Percentiles rank a stretch among this genome's conserved stretches.
phyloP scores from a whole-genome alignment of 2,888 invertebrate species.

The Gymnocheta viridis region DNA sequence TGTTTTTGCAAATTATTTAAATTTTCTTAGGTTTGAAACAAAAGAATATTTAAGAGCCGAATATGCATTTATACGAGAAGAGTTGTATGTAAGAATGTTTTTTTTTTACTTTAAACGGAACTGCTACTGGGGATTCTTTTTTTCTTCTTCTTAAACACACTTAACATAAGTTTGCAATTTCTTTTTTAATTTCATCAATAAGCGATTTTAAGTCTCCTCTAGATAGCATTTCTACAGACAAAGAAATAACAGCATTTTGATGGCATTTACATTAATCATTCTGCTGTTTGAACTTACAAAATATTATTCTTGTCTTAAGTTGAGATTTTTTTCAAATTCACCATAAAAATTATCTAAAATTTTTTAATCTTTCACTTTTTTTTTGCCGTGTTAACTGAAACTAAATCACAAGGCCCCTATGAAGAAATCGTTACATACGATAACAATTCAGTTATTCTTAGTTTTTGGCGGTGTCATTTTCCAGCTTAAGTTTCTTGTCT shows the following conservation, averaged over 20 bases:
- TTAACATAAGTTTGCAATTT: not conserved
- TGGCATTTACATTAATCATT: no score
- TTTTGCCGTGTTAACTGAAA: not conserved
- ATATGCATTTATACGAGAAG: not conserved
- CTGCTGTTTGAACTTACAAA: no score
- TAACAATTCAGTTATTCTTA: conserved; percentile 10
- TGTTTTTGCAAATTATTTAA: conserved; percentile 58
- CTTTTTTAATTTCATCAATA: not conserved
- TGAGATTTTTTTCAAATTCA: not conserved
- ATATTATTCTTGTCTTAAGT: no score
- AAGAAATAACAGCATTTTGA: not conserved
- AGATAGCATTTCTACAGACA: not conserved
- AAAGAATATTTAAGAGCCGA: not conserved
- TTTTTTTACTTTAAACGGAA: not conserved
- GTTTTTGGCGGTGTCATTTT: conserved; percentile 46
- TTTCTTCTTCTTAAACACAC: no score
- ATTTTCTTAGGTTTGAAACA: conserved; percentile 36
- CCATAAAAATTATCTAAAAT: not conserved
- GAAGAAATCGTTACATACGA: not conserved
- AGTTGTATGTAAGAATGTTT: not conserved
- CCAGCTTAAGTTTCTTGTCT: conserved; percentile 18
- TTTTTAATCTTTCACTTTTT: not conserved
- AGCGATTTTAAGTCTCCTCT: not conserved
- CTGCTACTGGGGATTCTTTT: not conserved
- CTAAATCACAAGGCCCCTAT: not conserved